Evolutionary conservation across 1,140 invertebrate species (phyloP).

Genomic region (Drosophila biarmipes): DNA sequence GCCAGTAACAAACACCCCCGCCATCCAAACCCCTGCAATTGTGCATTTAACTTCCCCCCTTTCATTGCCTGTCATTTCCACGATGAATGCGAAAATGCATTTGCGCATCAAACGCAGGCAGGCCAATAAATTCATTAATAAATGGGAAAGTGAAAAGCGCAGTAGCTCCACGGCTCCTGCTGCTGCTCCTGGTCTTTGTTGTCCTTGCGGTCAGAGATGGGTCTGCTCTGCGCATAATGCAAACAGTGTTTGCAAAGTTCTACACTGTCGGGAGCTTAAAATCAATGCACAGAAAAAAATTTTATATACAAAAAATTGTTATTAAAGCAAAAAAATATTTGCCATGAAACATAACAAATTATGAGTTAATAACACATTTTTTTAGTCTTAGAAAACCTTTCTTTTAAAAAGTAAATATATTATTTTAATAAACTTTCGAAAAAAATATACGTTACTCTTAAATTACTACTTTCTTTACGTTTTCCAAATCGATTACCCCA

Average conservation of each 20-base stretch:
- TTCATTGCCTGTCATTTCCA: constrained; percentile 20
- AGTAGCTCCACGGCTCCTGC: constrained; percentile 22
- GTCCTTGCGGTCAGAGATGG: constrained; percentile 33
- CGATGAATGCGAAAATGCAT: constrained; percentile 54
- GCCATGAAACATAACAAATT: too few species aligned
- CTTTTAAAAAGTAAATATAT: too few species aligned
- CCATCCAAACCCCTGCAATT: neutral
- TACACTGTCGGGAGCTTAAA: constrained; percentile 13
- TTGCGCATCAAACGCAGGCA: constrained; percentile 59
- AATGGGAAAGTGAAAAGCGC: constrained; percentile 64
- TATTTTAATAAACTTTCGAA: too few species aligned
- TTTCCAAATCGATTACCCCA: too few species aligned
- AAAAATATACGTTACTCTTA: too few species aligned
- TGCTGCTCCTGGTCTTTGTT: constrained; percentile 36
- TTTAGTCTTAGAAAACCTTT: too few species aligned
- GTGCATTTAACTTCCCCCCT: constrained; percentile 13
- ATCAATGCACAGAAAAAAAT: neutral
- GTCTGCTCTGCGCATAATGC: constrained; percentile 45
- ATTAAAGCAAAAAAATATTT: too few species aligned
- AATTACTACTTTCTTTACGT: too few species aligned
- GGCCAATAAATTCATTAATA: constrained; percentile 72
- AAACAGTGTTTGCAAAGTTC: constrained; percentile 39
- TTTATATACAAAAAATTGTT: neutral
- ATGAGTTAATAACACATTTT: too few species aligned
- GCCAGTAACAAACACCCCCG: constrained; percentile 4